phyloP scores from a whole-genome alignment of 2,797 vertebrate species.

The Bradypodion pumilum region DNA sequence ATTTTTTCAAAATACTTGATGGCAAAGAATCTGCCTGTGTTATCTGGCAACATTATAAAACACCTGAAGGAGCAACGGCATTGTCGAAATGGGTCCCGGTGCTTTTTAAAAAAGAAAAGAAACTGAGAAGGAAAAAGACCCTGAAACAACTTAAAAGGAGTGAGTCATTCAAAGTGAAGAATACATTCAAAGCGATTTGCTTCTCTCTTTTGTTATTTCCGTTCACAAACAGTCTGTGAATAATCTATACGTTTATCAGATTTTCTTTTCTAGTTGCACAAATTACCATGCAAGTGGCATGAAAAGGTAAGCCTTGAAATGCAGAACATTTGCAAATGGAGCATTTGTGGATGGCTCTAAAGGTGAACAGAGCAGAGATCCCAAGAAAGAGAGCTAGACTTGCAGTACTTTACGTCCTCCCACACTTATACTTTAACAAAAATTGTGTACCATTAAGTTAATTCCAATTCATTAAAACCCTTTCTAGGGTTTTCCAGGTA shows the following conservation, averaged over 20 bases:
- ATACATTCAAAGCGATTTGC: neutral
- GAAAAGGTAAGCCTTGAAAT: neutral
- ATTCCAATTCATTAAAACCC: too few relatives aligned
- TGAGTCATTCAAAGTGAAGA: slow-evolving; percentile 12
- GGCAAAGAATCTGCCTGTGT: neutral
- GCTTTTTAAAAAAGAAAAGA: neutral
- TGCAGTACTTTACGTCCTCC: too few relatives aligned
- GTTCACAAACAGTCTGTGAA: neutral
- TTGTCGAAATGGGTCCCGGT: neutral
- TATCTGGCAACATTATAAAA: slow-evolving; percentile 3
- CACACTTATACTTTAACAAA: too few relatives aligned
- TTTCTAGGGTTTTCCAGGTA: too few relatives aligned
- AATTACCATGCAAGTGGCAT: neutral
- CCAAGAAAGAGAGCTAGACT: too few relatives aligned
- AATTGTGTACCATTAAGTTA: too few relatives aligned
- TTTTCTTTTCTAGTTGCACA: neutral
- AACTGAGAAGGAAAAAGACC: too few relatives aligned
- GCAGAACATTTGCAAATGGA: neutral
- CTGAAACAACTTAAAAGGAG: neutral
- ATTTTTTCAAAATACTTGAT: neutral
- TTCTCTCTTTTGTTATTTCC: neutral
- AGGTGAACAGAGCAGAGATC: too few relatives aligned
- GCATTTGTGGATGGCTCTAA: neutral
- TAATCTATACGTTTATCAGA: neutral
- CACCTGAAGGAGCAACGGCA: neutral